A percentile compares a stretch with the other conserved stretches of the same genome.
Evolutionary conservation across 2,888 invertebrate species (phyloP).

Genomic region (Elgonia sp.): DNA sequence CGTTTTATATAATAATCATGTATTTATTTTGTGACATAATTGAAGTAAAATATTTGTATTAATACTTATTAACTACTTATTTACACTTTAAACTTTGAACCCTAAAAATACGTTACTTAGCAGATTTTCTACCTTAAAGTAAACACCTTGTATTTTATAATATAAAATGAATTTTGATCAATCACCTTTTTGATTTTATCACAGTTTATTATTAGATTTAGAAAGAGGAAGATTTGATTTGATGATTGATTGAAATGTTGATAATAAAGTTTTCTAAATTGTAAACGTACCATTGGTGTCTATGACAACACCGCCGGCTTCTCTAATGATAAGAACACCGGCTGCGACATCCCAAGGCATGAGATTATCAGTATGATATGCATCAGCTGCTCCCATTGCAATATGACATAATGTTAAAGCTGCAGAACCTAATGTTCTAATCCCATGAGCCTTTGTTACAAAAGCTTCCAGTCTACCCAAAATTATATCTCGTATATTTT

Average conservation of each 20-base stretch:
- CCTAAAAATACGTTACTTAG: too few relatives aligned
- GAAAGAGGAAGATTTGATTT: not conserved
- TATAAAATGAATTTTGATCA: too few relatives aligned
- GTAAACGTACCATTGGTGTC: slow-evolving; percentile 89
- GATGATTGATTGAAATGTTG: not conserved
- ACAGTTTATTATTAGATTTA: not conserved
- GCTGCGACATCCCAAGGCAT: slow-evolving; percentile 95
- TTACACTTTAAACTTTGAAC: too few relatives aligned
- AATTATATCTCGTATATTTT: slow-evolving; percentile 81
- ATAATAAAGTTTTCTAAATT: slow-evolving; percentile 29
- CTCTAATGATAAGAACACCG: slow-evolving; percentile 91
- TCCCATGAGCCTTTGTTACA: slow-evolving; percentile 87
- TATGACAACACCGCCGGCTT: slow-evolving; percentile 92
- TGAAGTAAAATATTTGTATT: too few relatives aligned
- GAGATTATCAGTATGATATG: slow-evolving; percentile 92
- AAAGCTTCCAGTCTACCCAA: slow-evolving; percentile 84
- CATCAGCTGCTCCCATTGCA: slow-evolving; percentile 91
- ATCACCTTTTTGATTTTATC: not conserved
- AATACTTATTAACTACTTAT: too few relatives aligned
- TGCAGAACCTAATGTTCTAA: slow-evolving; percentile 92
- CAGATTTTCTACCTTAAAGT: too few relatives aligned
- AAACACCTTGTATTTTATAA: too few relatives aligned
- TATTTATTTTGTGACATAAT: too few relatives aligned
- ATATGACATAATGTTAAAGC: slow-evolving; percentile 92
- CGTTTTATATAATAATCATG: too few relatives aligned